phyloP scores from a whole-genome alignment of 1,140 invertebrate genomes.

The Cyclina sinensis region DNA sequence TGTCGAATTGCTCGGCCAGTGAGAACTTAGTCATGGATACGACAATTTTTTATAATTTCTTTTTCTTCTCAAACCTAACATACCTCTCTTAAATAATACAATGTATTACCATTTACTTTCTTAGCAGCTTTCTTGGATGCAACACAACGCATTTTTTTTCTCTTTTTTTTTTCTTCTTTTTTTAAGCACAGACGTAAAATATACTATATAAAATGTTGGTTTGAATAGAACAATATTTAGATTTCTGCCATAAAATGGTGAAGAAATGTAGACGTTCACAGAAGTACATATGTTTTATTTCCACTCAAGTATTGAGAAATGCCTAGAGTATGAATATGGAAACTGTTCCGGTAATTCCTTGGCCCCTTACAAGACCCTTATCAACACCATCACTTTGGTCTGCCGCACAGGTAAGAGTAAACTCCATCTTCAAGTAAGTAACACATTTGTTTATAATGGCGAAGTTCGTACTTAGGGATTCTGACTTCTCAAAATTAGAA shows the following conservation, averaged over 20 bases:
- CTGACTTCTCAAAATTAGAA: too few relatives aligned
- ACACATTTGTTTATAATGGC: too few relatives aligned
- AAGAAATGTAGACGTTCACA: background rate
- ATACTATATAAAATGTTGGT: too few relatives aligned
- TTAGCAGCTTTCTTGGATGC: background rate
- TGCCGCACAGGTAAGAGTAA: slow-evolving; percentile 29
- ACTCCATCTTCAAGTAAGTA: too few relatives aligned
- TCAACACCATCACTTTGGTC: slow-evolving; percentile 22
- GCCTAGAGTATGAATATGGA: slow-evolving; percentile 4
- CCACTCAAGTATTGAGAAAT: background rate
- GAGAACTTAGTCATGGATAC: background rate
- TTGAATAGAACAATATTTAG: too few relatives aligned
- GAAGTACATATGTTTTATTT: background rate
- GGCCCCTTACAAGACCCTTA: slow-evolving; percentile 37
- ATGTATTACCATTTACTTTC: background rate
- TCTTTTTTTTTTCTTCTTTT: background rate
- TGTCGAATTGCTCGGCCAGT: background rate
- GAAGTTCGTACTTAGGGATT: too few relatives aligned
- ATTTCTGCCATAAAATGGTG: too few relatives aligned
- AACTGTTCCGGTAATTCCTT: slow-evolving; percentile 28
- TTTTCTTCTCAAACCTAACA: background rate
- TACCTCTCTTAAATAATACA: background rate
- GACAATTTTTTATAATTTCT: background rate
- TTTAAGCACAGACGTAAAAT: too few relatives aligned
- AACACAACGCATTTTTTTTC: background rate